Percentiles rank a stretch among this genome's conserved stretches.
Conservation (phyloP, 2,797 vertebrate genomes). For the Agapornis canus region DNA sequence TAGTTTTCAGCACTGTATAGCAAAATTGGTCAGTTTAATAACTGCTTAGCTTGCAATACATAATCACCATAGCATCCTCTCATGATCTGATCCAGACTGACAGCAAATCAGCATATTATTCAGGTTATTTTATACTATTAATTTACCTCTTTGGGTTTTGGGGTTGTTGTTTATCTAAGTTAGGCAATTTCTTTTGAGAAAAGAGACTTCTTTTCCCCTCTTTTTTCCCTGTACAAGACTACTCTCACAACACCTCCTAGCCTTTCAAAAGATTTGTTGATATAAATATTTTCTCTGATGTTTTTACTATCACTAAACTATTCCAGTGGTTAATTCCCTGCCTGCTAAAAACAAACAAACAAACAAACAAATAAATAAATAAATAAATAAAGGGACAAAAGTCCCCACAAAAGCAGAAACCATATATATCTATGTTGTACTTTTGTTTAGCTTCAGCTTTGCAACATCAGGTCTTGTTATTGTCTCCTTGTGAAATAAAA, state of each 20-base stretch:
- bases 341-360: too few relatives aligned
- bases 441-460: background rate
- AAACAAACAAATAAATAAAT: too few relatives aligned
- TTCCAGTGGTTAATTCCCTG: background rate
- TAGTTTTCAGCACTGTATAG: background rate
- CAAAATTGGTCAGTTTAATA: background rate
- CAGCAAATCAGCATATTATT: background rate
- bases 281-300: background rate
- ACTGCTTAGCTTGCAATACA: background rate
- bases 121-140: background rate
- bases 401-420: background rate
- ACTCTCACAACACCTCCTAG: background rate
- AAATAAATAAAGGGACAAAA: too few relatives aligned
- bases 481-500: background rate
- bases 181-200: background rate
- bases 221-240: background rate
- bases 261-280: background rate
- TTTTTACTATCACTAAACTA: background rate
- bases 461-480: background rate
- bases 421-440: background rate
- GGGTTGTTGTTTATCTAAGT: background rate
- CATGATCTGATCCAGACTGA: background rate
- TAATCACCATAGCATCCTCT: background rate
- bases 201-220: background rate
- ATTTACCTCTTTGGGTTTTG: background rate